These are phyloP conservation scores for Cephus nigrinus DNA, from an alignment of 2,888 invertebrate genomes.

Conservation along the genomic window DNA sequence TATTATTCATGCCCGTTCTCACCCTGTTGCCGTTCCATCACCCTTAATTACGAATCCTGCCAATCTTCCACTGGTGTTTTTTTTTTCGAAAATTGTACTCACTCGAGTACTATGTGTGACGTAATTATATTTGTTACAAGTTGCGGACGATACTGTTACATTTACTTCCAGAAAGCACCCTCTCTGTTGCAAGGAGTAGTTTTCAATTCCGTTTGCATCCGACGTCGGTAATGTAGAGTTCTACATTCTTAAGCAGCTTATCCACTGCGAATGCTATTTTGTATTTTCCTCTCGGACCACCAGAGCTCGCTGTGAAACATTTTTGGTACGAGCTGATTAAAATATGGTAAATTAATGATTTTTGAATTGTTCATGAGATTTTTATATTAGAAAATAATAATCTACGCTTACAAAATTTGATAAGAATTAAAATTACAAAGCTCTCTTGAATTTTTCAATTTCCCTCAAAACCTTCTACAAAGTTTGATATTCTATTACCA, in stretches of 20 bases:
- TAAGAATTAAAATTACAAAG: not conserved
- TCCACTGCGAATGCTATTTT: conserved; percentile 10
- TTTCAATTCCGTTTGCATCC: conserved; percentile 14
- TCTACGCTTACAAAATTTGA: not conserved
- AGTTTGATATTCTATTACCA: not conserved
- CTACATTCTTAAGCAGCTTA: conserved; percentile 23
- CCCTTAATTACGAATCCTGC: not conserved
- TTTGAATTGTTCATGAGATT: not conserved
- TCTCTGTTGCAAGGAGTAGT: not conserved
- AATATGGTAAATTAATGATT: not conserved
- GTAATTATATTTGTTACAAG: not conserved
- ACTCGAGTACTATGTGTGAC: not conserved
- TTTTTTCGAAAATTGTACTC: not conserved
- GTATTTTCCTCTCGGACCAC: not conserved
- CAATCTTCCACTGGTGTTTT: not conserved
- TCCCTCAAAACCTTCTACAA: not conserved
- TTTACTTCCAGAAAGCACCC: not conserved
- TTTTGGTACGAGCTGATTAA: not conserved
- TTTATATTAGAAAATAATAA: not conserved
- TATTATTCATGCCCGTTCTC: conserved; percentile 39
- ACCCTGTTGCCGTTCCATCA: conserved; percentile 9
- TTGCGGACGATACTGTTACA: not conserved
- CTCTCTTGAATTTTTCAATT: not conserved
- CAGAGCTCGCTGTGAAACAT: not conserved
- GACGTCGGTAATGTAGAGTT: conserved; percentile 37